Evolutionary conservation across 1,140 invertebrate genomes (phyloP), one percentile per base, ranked within the genome.

Genomic region (Ectropis grisescens): DNA sequence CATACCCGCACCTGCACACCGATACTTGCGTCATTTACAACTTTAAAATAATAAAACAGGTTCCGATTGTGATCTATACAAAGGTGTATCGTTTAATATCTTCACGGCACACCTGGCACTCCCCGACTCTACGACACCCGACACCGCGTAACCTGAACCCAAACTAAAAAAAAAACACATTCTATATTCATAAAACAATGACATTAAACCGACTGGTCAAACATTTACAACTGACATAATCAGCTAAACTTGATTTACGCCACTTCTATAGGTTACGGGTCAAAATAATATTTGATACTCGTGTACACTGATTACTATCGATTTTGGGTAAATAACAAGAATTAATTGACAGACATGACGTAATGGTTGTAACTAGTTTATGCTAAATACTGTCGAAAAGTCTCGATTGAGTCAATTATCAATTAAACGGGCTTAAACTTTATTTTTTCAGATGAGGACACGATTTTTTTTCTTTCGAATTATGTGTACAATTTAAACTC

Each of bases 41-140:
- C 67, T 74, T 74, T 75, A 80, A 80, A 80, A 80, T 80, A 80
- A 74, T 69, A 69, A 74, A 80, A 76, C 75, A 52, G 70, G 71
- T 80, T 75, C 50, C 58, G 71, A 80, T 80, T 75, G 67, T 78
- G 61, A 80, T 80, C 75, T 72, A 76, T 70, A 71, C 62, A 65
- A 66, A 58, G 66, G 52, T 65, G 58, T 56, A 59, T 64, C 60
- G 69, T 71, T 74, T 74, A 68, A 74, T 74, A 67, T 65, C 58
- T 56, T 46, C 35, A 54, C 53, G 49, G 39, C 56, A 57, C 75
- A 79, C 71, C 74, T 76, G 71, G 74, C 64, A 64, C 46, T n/a
- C 37, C 36, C 32, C 44, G 68, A 65, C 67, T 65, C 71, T 67
- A 58, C 49, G 71, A 80, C 64, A 76, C 56, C 54, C 47, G 74